A percentile compares a stretch with the other conserved stretches of the same genome.
phyloP scores from a whole-genome alignment of 2,797 vertebrate species.

The Melanotaenia parkinsoni region DNA sequence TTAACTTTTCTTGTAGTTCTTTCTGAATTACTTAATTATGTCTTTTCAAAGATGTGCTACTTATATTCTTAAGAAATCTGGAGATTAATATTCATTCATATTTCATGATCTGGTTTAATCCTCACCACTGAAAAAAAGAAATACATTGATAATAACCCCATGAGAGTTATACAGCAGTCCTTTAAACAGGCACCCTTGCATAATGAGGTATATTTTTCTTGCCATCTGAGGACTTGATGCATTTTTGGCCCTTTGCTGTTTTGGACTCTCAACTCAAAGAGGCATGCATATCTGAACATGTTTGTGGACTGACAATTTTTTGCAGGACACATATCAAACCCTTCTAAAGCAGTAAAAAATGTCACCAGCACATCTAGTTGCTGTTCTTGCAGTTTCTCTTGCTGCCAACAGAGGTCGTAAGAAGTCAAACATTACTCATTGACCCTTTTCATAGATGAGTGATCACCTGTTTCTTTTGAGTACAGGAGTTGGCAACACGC shows the following conservation, averaged over 20 bases:
- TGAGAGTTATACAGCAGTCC: background rate
- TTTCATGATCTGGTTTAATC: background rate
- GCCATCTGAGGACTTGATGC: background rate
- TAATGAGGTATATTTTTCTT: background rate
- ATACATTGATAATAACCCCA: no score
- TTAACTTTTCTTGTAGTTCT: background rate
- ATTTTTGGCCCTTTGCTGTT: background rate
- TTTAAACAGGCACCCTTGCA: background rate
- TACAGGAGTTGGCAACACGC: constrained; percentile 94
- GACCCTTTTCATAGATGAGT: background rate
- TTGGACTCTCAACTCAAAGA: background rate
- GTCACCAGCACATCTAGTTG: background rate
- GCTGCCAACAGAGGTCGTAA: constrained; percentile 53
- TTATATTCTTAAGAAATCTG: background rate
- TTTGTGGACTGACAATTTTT: background rate
- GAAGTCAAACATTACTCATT: constrained; percentile 16
- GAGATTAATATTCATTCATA: background rate
- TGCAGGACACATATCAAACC: background rate
- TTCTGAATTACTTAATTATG: background rate
- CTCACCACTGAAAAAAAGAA: background rate
- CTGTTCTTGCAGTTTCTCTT: constrained; percentile 29
- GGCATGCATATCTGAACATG: background rate
- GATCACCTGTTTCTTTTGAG: constrained; percentile 94
- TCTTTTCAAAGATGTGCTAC: background rate
- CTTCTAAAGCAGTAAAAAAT: background rate